Conservation (phyloP, 2,113 vertebrate genomes). For the Melanocharis versteri region DNA sequence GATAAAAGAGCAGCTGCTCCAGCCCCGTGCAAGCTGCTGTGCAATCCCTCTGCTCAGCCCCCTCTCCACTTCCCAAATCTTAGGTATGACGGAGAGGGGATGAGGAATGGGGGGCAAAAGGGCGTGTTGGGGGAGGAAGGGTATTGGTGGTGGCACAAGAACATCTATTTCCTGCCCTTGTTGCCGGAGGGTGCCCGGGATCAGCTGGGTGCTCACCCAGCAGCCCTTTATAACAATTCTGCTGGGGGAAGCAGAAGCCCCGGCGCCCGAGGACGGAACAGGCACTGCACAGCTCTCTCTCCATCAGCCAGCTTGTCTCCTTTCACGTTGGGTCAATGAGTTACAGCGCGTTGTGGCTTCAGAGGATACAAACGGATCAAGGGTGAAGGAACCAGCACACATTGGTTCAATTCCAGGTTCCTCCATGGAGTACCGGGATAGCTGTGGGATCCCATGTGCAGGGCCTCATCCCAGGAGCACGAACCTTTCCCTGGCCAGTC, state of each 20-base stretch:
- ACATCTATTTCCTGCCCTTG: neutral
- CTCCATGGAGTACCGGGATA: fast-evolving
- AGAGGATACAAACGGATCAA: neutral
- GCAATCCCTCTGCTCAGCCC: neutral
- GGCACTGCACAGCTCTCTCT: neutral
- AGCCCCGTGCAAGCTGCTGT: neutral
- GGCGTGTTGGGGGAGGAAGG: neutral
- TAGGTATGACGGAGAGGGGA: neutral
- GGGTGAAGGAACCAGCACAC: neutral
- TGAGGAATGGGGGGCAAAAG: neutral
- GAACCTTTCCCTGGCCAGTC: neutral
- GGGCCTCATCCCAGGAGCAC: neutral
- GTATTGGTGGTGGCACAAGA: neutral
- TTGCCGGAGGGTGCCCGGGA: neutral
- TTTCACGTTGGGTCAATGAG: neutral
- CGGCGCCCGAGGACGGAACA: neutral
- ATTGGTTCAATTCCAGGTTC: neutral
- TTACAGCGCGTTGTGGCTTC: neutral
- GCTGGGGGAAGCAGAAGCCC: neutral
- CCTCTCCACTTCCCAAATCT: neutral
- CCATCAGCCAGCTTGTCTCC: constrained; percentile 3
- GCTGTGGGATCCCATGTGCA: neutral
- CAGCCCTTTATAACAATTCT: neutral
- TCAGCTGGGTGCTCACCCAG: neutral
- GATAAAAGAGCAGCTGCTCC: constrained; percentile 31